Base-by-base conservation (phyloP, 2,888 invertebrate species). In the Charanyca ferruginea region DNA sequence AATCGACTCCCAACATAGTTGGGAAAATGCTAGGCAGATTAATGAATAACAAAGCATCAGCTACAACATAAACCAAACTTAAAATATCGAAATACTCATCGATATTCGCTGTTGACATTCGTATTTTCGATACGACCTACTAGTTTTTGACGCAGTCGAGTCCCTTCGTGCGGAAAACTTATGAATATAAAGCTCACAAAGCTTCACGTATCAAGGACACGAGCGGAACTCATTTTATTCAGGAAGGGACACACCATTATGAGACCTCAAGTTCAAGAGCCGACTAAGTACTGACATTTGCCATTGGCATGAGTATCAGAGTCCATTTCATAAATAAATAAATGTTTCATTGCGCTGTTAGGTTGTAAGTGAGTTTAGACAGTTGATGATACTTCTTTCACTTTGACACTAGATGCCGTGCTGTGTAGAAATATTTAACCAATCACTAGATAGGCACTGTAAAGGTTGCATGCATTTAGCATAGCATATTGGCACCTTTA, bases 191-290 rank as follows among this genome's bases (percentile, higher is more conserved):
- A 65, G 25, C 51, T 65, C 4, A 51, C 66, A 73, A 73, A 57
- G 73, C 73, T 70, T 47, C 41, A 16, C 51, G 42, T 18, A 61
- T 51, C 51, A 52, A 63, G 44, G 53, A 71, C 35, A 49, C 9
- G 41, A 22, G 18, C 66, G 66, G 73, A 73, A 73, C 55, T 65
- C 51, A 73, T 73, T 70, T 32, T 35, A 35, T 64, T 9, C 73
- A 70, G 73, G 70, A 70, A 73, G 73, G 73, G 73, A 70, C 45
- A 22, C 22, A 35, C 45, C 64, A 73, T 70, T 70, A 73, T 25
- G 52, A 55, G 55, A 3, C 55, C 55, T 54, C 45, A 47, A 65
- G 55, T 65, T 70, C 66, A 65, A 70, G 42, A 73, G 22, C 73
- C 66, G 18, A 25, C 45, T 65, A 65, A 73, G 55, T 22, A 47